These are phyloP conservation scores for Sebastes elongatus DNA, from an alignment of 2,797 vertebrate species.

Conservation along the genomic window DNA sequence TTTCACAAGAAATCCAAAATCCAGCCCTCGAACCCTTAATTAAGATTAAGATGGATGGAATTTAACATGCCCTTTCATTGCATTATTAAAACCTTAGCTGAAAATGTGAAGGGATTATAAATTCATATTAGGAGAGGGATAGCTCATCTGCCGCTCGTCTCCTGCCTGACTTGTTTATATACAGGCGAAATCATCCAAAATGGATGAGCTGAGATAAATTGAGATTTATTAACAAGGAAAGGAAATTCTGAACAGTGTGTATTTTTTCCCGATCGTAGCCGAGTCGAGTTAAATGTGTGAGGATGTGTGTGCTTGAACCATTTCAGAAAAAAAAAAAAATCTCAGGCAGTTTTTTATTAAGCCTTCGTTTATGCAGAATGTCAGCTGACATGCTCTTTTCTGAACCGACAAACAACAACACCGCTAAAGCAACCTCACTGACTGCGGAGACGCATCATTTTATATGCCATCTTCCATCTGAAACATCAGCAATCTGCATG, in stretches of 20 bases:
- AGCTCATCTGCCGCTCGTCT: conserved; percentile 9
- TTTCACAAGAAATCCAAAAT: conserved; percentile 18
- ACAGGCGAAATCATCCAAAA: conserved; percentile 25
- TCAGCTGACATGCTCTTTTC: conserved; percentile 6
- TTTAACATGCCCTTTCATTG: conserved; percentile 21
- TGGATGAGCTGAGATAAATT: conserved; percentile 36
- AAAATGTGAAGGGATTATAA: conserved; percentile 43
- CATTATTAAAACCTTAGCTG: conserved; percentile 43
- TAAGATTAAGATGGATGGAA: conserved; percentile 23
- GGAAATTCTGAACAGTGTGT: conserved; percentile 9
- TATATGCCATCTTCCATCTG: neutral
- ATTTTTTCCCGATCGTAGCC: neutral
- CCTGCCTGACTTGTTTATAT: conserved; percentile 46
- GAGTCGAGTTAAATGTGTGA: neutral
- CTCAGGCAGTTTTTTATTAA: conserved; percentile 1
- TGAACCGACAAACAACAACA: neutral
- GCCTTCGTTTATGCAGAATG: conserved; percentile 8
- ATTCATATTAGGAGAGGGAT: conserved; percentile 21
- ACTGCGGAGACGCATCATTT: conserved; percentile 1
- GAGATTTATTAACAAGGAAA: conserved; percentile 34
- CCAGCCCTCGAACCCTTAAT: conserved; percentile 25
- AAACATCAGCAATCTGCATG: conserved; percentile 2
- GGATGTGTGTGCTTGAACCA: neutral
- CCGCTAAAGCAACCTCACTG: neutral
- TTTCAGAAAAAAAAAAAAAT: neutral